Percentiles rank a stretch among this genome's conserved stretches.
Conservation (phyloP, 2,797 vertebrate species). For the Apogon hyalosoma region DNA sequence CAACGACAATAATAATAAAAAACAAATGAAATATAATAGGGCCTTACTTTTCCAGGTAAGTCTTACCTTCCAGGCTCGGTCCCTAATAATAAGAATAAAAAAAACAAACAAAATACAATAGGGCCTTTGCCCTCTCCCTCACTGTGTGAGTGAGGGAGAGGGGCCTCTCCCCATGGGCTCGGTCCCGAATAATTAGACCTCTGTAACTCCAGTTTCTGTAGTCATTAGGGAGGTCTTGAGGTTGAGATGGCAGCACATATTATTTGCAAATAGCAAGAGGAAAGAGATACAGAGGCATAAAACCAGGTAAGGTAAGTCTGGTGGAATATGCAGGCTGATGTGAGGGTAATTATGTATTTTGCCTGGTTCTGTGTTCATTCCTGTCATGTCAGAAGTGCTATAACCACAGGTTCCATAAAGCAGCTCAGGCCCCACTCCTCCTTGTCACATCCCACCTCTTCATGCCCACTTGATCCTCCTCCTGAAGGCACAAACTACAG, state of each 20-base stretch:
- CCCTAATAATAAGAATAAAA: too few species aligned
- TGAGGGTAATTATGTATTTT: slow-evolving; percentile 72
- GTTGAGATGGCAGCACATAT: slow-evolving; percentile 16
- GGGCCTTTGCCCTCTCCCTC: too few species aligned
- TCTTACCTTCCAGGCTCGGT: too few species aligned
- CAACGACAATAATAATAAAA: too few species aligned
- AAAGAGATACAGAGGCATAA: slow-evolving; percentile 69
- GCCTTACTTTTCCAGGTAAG: too few species aligned
- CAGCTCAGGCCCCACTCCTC: slow-evolving; percentile 7
- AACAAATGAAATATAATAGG: too few species aligned
- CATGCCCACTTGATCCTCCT: slow-evolving; percentile 22
- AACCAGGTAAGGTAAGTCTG: slow-evolving; percentile 69
- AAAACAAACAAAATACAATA: too few species aligned
- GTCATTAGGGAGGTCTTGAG: slow-evolving; percentile 3
- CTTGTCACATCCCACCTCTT: slow-evolving; percentile 28
- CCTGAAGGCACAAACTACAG: slow-evolving; percentile 10
- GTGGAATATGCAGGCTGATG: slow-evolving; percentile 63
- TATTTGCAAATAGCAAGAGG: slow-evolving; percentile 32
- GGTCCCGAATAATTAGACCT: too few species aligned
- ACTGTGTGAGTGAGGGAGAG: too few species aligned
- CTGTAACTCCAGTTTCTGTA: background rate
- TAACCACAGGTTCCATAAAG: slow-evolving; percentile 66
- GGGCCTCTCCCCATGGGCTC: too few species aligned
- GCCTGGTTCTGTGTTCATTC: slow-evolving; percentile 46
- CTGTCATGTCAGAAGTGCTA: slow-evolving; percentile 61